Conservation (phyloP, 1,140 invertebrate species). For the Gonioctena quinquepunctata region DNA sequence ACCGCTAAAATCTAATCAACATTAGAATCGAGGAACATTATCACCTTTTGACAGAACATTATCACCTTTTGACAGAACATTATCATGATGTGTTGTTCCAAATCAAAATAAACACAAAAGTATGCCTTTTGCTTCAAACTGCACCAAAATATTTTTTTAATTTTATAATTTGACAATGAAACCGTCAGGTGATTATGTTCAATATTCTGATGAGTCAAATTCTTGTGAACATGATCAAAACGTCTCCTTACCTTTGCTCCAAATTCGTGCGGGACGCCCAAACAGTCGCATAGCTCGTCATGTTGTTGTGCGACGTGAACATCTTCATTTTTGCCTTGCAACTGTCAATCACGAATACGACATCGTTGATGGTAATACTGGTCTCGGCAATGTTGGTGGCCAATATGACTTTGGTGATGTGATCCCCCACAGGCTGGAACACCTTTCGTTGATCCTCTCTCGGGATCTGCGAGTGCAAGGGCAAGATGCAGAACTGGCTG, state of each 20-base stretch:
- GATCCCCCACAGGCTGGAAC: slow-evolving; percentile 75
- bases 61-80: too few species aligned
- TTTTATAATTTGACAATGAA: too few species aligned
- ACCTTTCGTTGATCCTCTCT: slow-evolving; percentile 88
- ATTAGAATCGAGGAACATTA: too few species aligned
- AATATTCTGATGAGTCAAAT: too few species aligned
- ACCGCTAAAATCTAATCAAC: too few species aligned
- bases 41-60: too few species aligned
- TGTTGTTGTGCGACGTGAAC: slow-evolving; percentile 94
- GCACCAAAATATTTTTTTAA: too few species aligned
- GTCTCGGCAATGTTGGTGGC: slow-evolving; percentile 93
- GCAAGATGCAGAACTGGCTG: slow-evolving; percentile 71
- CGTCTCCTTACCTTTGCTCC: slow-evolving; percentile 83
- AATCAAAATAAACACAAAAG: too few species aligned
- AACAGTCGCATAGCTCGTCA: slow-evolving; percentile 92
- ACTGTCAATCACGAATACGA: slow-evolving; percentile 94
- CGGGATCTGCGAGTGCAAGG: slow-evolving; percentile 88
- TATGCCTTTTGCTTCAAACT: too few species aligned
- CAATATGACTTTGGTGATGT: slow-evolving; percentile 79
- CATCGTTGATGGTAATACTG: slow-evolving; percentile 95
- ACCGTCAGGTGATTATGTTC: too few species aligned
- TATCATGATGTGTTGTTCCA: too few species aligned
- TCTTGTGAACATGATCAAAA: too few species aligned
- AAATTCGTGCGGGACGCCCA: slow-evolving; percentile 93
- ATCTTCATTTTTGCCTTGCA: slow-evolving; percentile 96